Base-by-base conservation (phyloP, 2,113 vertebrate species). In the Alectura lathami region DNA sequence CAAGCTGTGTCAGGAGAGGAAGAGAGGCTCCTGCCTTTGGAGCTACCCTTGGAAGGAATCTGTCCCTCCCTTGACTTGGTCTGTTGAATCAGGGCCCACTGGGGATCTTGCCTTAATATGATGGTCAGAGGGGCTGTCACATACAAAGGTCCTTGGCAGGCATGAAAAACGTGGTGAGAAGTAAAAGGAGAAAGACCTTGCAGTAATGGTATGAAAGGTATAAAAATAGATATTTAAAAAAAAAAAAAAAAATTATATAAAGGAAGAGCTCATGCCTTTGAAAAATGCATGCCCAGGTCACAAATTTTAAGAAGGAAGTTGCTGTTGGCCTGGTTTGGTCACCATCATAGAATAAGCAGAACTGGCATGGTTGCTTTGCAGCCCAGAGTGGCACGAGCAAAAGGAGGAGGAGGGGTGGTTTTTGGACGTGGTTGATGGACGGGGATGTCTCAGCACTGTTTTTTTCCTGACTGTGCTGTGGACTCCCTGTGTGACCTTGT, bases 251-350 rank as follows among this genome's bases (percentile, higher is more conserved):
- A n/a, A n/a, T n/a, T n/a, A n/a, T n/a, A n/a, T n/a, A 13, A 64
- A 24, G 11, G 5, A 29, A 27, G 48, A 81, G 23, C 43, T 34
- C 20, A 75, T 68, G 20, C 63, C 38, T 29, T 29, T 38, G 53
- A 10, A 34, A n/a, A 0, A 0, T 8, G 17, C 5, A 0, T 7
- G 42, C 30, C 59, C 26, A 16, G n/a, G 18, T 4, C n/a, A 15
- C 10, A 63, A 13, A 29, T 24, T 80, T 70, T 27, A 17, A 40
- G 26, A 17, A 63, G 6, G 23, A 7, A 29, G 43, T 11, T 47
- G 77, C 3, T 5, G 2, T 36, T 68, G 77, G 30, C 30, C 24
- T 16, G 68, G 38, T 38, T 83, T 50, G 34, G 7, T 78, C 13
- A 3, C 34, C 3, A 0, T 38, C 77, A 18, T 24, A 69, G n/a